Conservation (phyloP, 2,888 invertebrate species). For the Andrena haemorrhoa region DNA sequence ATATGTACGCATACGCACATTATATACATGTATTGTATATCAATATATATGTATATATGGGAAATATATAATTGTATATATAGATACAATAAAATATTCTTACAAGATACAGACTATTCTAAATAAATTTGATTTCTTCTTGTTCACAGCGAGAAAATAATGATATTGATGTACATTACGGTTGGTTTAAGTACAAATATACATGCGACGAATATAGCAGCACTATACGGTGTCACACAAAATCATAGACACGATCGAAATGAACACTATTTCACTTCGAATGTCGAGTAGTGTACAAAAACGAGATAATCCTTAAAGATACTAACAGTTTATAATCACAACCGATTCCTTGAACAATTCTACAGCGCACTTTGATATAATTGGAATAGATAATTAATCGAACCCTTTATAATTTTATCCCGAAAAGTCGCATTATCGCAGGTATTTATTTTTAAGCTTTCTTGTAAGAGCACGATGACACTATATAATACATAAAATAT, state of each 20-base stretch:
- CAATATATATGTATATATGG: slow-evolving; percentile 67
- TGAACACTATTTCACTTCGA: slow-evolving; percentile 31
- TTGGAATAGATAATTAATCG: slow-evolving; percentile 31
- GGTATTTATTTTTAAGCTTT: slow-evolving; percentile 37
- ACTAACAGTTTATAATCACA: slow-evolving; percentile 52
- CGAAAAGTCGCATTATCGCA: slow-evolving; percentile 52
- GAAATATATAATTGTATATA: slow-evolving; percentile 69
- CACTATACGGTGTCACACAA: slow-evolving; percentile 59
- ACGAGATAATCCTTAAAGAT: slow-evolving; percentile 22
- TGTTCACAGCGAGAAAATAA: slow-evolving; percentile 32
- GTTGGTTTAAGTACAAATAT: slow-evolving; percentile 65
- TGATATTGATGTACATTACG: slow-evolving; percentile 39
- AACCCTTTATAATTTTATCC: slow-evolving; percentile 19
- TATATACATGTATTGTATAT: slow-evolving; percentile 66
- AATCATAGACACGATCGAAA: slow-evolving; percentile 38
- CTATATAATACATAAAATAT: slow-evolving; percentile 26
- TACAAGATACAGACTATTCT: slow-evolving; percentile 70
- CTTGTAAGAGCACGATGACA: slow-evolving; percentile 24
- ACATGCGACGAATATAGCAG: slow-evolving; percentile 45
- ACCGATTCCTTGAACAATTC: slow-evolving; percentile 39
- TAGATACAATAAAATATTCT: slow-evolving; percentile 80
- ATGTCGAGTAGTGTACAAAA: slow-evolving; percentile 29
- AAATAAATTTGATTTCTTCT: slow-evolving; percentile 52
- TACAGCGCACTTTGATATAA: slow-evolving; percentile 34
- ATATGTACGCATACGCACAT: slow-evolving; percentile 58